These are phyloP conservation scores for Lytechinus pictus DNA, from an alignment of 35 echinoderm and acorn worm species.

Conservation along the genomic window DNA sequence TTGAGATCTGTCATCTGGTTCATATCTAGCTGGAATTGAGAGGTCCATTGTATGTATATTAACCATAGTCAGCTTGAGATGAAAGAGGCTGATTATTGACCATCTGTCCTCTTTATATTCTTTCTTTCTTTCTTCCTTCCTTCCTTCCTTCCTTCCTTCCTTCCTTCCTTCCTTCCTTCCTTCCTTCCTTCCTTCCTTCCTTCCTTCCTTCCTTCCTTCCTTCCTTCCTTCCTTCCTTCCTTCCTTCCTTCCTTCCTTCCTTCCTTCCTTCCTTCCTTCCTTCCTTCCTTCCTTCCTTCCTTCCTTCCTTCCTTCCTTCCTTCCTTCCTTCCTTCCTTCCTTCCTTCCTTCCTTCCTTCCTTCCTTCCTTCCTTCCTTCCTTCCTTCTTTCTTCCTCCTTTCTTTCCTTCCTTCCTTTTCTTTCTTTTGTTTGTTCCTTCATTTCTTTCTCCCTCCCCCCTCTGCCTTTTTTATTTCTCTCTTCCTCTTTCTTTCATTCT, in stretches of 20 bases:
- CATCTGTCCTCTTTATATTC: neutral
- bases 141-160: too few species aligned
- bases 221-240: neutral
- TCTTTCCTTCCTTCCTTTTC: neutral
- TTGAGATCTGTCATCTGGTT: neutral
- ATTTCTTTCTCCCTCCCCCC: neutral
- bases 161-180: too few species aligned
- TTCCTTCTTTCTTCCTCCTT: neutral
- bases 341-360: too few species aligned
- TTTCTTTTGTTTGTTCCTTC: neutral
- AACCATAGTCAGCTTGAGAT: neutral
- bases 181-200: neutral
- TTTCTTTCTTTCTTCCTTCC: too few species aligned
- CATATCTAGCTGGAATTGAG: neutral
- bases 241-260: neutral
- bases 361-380: too few species aligned
- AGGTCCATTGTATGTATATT: neutral
- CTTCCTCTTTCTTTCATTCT: neutral
- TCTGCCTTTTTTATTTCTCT: neutral
- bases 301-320: neutral
- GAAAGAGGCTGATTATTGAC: neutral
- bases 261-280: neutral
- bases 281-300: neutral
- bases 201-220: neutral
- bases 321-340: too few species aligned